A percentile compares a stretch with the other conserved stretches of the same genome.
Conservation (phyloP, 1,140 invertebrate genomes). For the Pogonomyrmex californicus region DNA sequence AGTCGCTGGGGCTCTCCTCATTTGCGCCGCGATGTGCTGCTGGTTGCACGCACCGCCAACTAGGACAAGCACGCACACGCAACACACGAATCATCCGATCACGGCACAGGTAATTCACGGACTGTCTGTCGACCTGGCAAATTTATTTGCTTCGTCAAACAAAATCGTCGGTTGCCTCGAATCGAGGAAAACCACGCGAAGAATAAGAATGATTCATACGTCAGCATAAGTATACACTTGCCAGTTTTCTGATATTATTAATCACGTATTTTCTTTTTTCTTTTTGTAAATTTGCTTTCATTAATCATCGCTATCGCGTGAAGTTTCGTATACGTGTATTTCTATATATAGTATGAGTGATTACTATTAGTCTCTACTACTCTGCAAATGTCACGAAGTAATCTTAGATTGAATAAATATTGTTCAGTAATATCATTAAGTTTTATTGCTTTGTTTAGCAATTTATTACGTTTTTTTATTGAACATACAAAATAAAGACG, state of each 20-base stretch:
- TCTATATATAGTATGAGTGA: background rate
- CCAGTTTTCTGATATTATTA: background rate
- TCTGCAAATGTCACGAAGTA: background rate
- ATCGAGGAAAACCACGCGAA: background rate
- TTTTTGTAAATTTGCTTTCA: background rate
- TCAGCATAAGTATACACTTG: background rate
- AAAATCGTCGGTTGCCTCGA: background rate
- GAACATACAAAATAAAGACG: background rate
- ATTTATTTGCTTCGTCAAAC: slow-evolving; percentile 3
- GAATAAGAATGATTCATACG: background rate
- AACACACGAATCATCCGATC: slow-evolving; percentile 80
- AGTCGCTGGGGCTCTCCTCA: slow-evolving; percentile 91
- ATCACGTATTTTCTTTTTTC: background rate
- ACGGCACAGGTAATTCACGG: slow-evolving; percentile 82
- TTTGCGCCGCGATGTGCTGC: slow-evolving; percentile 92
- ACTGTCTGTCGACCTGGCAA: background rate
- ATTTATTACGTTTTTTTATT: background rate
- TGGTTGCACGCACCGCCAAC: slow-evolving; percentile 90
- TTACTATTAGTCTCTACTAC: background rate
- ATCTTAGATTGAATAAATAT: background rate
- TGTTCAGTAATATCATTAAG: background rate
- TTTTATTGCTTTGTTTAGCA: background rate
- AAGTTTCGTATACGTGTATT: background rate
- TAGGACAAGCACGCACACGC: slow-evolving; percentile 80
- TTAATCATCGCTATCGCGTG: background rate